Percentiles rank a stretch among this genome's conserved stretches.
Evolutionary conservation across 2,113 vertebrate genomes (phyloP).

Genomic region (Nematolebias whitei): DNA sequence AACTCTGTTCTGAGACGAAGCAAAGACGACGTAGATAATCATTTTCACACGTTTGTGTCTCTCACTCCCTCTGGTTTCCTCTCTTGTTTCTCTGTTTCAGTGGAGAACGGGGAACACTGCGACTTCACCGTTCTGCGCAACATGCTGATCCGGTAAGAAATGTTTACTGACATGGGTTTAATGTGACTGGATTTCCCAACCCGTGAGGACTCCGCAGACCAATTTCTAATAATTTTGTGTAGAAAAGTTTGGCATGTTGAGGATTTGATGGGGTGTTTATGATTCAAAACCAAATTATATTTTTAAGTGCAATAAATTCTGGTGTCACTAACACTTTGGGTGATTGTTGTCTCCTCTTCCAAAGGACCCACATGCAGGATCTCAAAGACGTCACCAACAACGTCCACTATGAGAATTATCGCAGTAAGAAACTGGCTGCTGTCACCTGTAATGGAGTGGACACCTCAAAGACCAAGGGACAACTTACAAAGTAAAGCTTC

Average conservation of each 20-base stretch:
- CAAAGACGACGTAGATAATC: background rate
- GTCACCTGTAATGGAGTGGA: conserved; percentile 85
- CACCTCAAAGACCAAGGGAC: conserved; percentile 78
- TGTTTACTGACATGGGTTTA: background rate
- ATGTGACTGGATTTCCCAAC: background rate
- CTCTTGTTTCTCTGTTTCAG: conserved; percentile 68
- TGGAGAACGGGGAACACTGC: conserved; percentile 85
- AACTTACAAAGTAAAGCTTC: conserved; percentile 78
- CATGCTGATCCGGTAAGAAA: conserved; percentile 83
- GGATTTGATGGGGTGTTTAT: too few species aligned
- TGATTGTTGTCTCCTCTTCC: background rate
- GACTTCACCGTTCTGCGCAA: conserved; percentile 85
- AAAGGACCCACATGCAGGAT: conserved; percentile 85
- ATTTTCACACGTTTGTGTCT: background rate
- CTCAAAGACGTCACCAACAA: conserved; percentile 86
- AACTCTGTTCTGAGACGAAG: background rate
- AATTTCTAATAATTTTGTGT: too few species aligned
- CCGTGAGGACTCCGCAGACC: too few species aligned
- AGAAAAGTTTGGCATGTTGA: too few species aligned
- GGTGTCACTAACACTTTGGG: too few species aligned
- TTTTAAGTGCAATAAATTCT: too few species aligned
- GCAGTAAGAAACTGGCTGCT: conserved; percentile 83
- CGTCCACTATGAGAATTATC: conserved; percentile 85
- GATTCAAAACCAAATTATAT: too few species aligned
- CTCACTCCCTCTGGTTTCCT: background rate